These are phyloP conservation scores for Gandaritis pyraliata DNA, from an alignment of 2,888 invertebrate species.

Conservation along the genomic window DNA sequence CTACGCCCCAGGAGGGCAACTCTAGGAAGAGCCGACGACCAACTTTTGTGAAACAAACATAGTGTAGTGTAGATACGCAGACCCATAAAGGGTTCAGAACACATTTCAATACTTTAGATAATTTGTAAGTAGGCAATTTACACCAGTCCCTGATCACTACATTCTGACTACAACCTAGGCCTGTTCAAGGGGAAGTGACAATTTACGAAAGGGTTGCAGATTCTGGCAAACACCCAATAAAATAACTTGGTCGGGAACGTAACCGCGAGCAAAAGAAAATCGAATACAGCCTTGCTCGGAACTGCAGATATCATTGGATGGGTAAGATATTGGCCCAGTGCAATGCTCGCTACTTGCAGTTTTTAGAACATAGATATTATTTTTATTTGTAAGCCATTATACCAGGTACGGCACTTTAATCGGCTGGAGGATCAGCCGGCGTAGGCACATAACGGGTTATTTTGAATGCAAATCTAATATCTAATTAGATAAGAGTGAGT, in stretches of 20 bases:
- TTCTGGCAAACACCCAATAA: slow-evolving; percentile 39
- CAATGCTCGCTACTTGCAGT: slow-evolving; percentile 31
- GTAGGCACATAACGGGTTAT: too few relatives aligned
- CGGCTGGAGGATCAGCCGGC: neutral
- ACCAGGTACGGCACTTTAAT: too few relatives aligned
- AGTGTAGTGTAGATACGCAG: slow-evolving; percentile 9
- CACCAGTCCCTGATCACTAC: neutral
- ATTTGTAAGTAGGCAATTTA: too few relatives aligned
- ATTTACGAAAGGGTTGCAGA: slow-evolving; percentile 32
- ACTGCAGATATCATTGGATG: slow-evolving; percentile 44
- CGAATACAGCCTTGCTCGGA: slow-evolving; percentile 31
- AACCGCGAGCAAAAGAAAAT: slow-evolving; percentile 30
- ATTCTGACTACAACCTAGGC: slow-evolving; percentile 4
- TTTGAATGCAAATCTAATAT: too few relatives aligned
- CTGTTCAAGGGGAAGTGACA: slow-evolving; percentile 25
- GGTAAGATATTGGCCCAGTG: slow-evolving; percentile 36
- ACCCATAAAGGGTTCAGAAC: slow-evolving; percentile 12
- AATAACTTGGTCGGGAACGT: slow-evolving; percentile 34
- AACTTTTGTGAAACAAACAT: slow-evolving; percentile 23
- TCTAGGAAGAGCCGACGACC: slow-evolving; percentile 15
- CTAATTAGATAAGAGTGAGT: too few relatives aligned
- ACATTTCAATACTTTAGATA: slow-evolving; percentile 7
- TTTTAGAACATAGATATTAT: slow-evolving; percentile 8
- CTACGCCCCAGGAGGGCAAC: slow-evolving; percentile 35
- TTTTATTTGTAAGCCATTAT: slow-evolving; percentile 1